A percentile compares a stretch with the other conserved stretches of the same genome.
phyloP scores from a whole-genome alignment of 2,797 vertebrate species.

The Florisuga fusca region DNA sequence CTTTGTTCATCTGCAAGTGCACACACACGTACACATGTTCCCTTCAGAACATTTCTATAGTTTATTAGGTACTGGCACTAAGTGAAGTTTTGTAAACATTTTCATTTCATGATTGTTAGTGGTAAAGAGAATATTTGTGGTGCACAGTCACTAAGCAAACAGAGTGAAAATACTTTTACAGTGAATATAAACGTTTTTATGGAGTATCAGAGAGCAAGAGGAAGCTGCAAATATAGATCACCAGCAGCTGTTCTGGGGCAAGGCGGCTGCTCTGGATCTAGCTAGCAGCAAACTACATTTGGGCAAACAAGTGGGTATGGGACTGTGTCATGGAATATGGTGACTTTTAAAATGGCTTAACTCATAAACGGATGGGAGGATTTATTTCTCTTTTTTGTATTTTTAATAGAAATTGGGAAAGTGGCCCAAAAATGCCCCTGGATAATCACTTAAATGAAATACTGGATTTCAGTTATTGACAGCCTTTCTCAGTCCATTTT shows the following conservation, averaged over 20 bases:
- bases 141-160: conserved; percentile 49
- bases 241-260: conserved; percentile 51
- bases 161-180: conserved; percentile 70
- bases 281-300: not conserved
- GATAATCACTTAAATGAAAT: conserved; percentile 5
- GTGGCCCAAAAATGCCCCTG: not conserved
- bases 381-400: not conserved
- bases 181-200: conserved; percentile 68
- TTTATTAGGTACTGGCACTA: conserved; percentile 5
- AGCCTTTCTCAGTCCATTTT: conserved; percentile 1
- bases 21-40: rapidly evolving
- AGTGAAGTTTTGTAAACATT: conserved; percentile 58
- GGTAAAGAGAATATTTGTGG: conserved; percentile 49
- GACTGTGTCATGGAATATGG: conserved; percentile 27
- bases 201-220: conserved; percentile 28
- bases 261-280: not conserved
- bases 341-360: conserved; percentile 31
- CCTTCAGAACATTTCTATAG: not conserved
- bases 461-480: conserved; percentile 6
- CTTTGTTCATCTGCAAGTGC: not conserved
- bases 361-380: conserved; percentile 18
- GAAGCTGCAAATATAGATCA: conserved; percentile 45
- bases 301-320: not conserved
- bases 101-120: conserved; percentile 54
- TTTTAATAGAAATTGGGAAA: conserved; percentile 3